phyloP scores from a whole-genome alignment of 2,888 invertebrate genomes.

The Dimorphilus gyrociliatus region DNA sequence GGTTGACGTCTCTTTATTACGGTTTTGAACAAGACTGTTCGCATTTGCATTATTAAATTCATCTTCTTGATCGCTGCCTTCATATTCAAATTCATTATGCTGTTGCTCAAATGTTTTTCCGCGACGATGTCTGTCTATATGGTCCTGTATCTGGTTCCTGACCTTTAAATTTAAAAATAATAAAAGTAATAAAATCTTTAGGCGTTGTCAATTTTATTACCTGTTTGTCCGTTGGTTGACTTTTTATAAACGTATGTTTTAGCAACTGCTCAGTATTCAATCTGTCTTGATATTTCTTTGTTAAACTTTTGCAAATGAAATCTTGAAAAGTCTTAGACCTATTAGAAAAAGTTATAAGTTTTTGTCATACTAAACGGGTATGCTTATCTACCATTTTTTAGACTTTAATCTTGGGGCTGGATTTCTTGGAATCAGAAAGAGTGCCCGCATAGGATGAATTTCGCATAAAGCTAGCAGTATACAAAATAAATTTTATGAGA shows the following conservation, averaged over 20 bases:
- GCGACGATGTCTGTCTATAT: slow-evolving; percentile 78
- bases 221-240: slow-evolving; percentile 95
- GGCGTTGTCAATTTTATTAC: too few relatives aligned
- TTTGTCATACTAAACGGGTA: not conserved
- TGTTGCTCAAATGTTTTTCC: slow-evolving; percentile 35
- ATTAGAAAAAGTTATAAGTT: slow-evolving; percentile 14
- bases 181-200: too few relatives aligned
- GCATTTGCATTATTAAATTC: slow-evolving; percentile 55
- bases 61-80: slow-evolving; percentile 92
- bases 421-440: slow-evolving; percentile 94
- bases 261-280: slow-evolving; percentile 95
- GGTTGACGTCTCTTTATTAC: slow-evolving; percentile 49
- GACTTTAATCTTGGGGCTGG: slow-evolving; percentile 86
- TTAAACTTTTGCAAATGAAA: slow-evolving; percentile 94
- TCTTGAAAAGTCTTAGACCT: slow-evolving; percentile 58
- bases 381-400: slow-evolving; percentile 62
- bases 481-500: not conserved
- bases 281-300: slow-evolving; percentile 95
- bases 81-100: slow-evolving; percentile 47
- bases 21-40: not conserved
- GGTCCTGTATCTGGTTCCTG: slow-evolving; percentile 93
- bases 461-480: slow-evolving; percentile 61
- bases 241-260: slow-evolving; percentile 91
- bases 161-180: too few relatives aligned
- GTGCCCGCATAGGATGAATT: slow-evolving; percentile 96